Conservation (phyloP, 2,888 invertebrate species). For the Spisula subtruncata region DNA sequence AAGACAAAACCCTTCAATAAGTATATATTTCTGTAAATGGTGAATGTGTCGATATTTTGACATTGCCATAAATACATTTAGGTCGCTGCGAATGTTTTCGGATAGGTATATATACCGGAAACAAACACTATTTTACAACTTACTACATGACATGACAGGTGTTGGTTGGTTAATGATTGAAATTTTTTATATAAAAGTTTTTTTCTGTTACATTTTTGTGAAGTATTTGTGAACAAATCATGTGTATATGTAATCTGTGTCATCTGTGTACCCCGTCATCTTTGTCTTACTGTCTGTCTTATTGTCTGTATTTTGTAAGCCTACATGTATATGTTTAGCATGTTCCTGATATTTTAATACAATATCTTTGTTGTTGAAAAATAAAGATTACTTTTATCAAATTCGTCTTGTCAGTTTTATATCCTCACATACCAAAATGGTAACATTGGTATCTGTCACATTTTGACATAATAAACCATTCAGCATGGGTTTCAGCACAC, state of each 20-base stretch:
- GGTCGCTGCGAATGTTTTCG: no score
- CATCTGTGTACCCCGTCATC: background rate
- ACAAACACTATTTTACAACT: no score
- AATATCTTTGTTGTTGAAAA: conserved; percentile 44
- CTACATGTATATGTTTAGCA: conserved; percentile 40
- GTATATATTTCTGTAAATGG: no score
- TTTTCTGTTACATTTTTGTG: background rate
- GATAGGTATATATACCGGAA: no score
- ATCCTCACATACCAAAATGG: background rate
- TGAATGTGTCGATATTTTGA: no score
- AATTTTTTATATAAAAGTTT: background rate
- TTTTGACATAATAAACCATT: no score
- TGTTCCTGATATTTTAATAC: conserved; percentile 42
- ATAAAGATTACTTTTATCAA: conserved; percentile 30
- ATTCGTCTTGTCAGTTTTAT: background rate
- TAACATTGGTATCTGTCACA: no score
- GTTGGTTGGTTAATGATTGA: background rate
- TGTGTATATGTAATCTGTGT: background rate
- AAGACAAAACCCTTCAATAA: no score
- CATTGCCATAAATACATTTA: no score
- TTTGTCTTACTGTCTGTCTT: background rate
- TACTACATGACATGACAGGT: background rate
- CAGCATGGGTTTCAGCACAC: no score
- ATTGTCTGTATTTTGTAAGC: conserved; percentile 24
- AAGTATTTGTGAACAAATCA: background rate